Percentiles rank a stretch among this genome's conserved stretches.
Evolutionary conservation across 2,888 invertebrate species (phyloP).

Genomic region (Diadegma fenestrale): DNA sequence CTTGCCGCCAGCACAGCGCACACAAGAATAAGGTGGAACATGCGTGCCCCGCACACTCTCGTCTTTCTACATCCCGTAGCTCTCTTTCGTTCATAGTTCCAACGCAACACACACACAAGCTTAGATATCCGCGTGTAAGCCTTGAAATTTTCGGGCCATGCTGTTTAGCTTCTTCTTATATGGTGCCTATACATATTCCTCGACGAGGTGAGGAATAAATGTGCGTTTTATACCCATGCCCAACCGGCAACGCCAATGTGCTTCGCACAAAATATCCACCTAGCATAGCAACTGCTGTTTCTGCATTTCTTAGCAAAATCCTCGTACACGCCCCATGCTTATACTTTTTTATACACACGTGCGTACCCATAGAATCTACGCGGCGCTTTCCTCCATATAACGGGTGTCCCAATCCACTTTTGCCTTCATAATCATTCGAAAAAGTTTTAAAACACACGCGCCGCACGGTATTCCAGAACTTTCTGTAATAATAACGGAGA

Average conservation of each 20-base stretch:
- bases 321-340: constrained; percentile 76
- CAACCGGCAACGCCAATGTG: constrained; percentile 36
- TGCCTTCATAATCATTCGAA: neutral
- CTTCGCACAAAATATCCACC: constrained; percentile 79
- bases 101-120: too few relatives aligned
- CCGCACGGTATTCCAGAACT: too few relatives aligned
- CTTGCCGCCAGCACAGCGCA: too few relatives aligned
- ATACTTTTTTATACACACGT: constrained; percentile 69
- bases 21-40: constrained; percentile 29
- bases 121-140: constrained; percentile 52
- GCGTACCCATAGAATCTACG: constrained; percentile 70
- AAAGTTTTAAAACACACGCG: too few relatives aligned
- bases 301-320: constrained; percentile 81
- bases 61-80: too few relatives aligned
- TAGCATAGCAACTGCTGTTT: constrained; percentile 84
- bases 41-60: too few relatives aligned
- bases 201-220: neutral
- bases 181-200: constrained; percentile 14
- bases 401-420: constrained; percentile 77
- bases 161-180: constrained; percentile 57
- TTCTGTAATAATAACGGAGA: too few relatives aligned
- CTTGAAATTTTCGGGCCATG: constrained; percentile 59
- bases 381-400: constrained; percentile 78
- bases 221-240: constrained; percentile 35
- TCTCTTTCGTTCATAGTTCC: too few relatives aligned